phyloP scores from a whole-genome alignment of 1,140 invertebrate species.

The Ctenoplectra terminalis region DNA sequence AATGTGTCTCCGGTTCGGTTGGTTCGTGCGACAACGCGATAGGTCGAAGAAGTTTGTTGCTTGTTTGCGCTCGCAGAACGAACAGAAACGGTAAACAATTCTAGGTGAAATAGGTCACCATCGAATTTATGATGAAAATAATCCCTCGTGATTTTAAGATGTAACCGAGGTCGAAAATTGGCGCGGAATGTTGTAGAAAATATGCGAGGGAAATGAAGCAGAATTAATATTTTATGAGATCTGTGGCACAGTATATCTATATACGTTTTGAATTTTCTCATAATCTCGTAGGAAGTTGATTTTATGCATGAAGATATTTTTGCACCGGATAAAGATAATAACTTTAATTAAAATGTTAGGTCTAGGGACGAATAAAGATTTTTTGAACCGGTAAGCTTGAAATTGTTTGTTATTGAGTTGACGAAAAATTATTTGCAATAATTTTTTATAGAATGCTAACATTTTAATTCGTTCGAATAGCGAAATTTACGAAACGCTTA shows the following conservation, averaged over 20 bases:
- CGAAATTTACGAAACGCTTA: too few species aligned
- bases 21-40: too few species aligned
- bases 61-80: background rate
- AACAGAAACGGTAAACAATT: conserved; percentile 18
- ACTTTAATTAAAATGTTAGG: too few species aligned
- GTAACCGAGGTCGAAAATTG: background rate
- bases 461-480: too few species aligned
- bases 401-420: background rate
- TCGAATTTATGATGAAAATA: conserved; percentile 8
- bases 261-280: too few species aligned
- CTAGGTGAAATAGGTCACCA: conserved; percentile 24
- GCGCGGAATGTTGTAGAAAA: background rate
- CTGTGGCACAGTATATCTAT: too few species aligned
- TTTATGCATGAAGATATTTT: background rate
- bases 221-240: too few species aligned
- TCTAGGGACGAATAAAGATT: too few species aligned
- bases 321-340: background rate
- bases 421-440: too few species aligned
- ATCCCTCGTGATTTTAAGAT: background rate
- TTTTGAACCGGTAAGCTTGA: background rate
- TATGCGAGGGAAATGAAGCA: too few species aligned
- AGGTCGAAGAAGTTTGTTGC: conserved; percentile 12
- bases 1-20: background rate
- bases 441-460: too few species aligned
- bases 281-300: background rate